Evolutionary conservation across 1,140 invertebrate genomes (phyloP).

Genomic region (Halesus radiatus): DNA sequence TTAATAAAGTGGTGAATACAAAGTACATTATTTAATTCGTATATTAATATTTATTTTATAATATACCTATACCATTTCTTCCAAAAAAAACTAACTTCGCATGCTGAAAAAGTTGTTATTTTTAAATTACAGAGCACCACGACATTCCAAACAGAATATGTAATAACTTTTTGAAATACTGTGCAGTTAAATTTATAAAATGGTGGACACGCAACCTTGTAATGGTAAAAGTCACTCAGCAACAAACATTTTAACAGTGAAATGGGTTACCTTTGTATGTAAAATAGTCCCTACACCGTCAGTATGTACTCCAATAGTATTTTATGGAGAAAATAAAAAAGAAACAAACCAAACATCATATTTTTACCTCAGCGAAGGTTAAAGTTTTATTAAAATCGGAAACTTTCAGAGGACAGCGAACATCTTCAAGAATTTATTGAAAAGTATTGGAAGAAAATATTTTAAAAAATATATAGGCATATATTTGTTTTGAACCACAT

Average conservation of each 20-base stretch:
- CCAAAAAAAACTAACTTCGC: no score
- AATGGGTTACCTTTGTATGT: slow-evolving; percentile 8
- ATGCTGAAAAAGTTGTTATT: background rate
- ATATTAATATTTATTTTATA: no score
- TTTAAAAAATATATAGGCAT: no score
- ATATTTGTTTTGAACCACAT: no score
- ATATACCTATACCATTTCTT: no score
- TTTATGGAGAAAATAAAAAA: slow-evolving; percentile 22
- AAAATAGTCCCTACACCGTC: slow-evolving; percentile 7
- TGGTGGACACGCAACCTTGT: slow-evolving; percentile 33
- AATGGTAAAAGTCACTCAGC: slow-evolving; percentile 45
- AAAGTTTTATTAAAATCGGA: no score
- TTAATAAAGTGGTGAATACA: no score
- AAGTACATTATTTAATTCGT: no score
- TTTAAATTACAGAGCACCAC: background rate
- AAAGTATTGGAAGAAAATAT: no score
- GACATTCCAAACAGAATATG: background rate
- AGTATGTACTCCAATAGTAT: background rate
- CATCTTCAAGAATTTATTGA: no score
- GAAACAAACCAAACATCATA: background rate
- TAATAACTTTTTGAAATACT: slow-evolving; percentile 20
- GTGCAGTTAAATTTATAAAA: slow-evolving; percentile 24
- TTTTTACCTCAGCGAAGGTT: slow-evolving; percentile 8
- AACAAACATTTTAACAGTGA: slow-evolving; percentile 22
- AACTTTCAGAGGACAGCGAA: no score